A percentile compares a stretch with the other conserved stretches of the same genome.
Evolutionary conservation across 2,113 vertebrate genomes (phyloP).

Genomic region (Ivindomyrus marchei): DNA sequence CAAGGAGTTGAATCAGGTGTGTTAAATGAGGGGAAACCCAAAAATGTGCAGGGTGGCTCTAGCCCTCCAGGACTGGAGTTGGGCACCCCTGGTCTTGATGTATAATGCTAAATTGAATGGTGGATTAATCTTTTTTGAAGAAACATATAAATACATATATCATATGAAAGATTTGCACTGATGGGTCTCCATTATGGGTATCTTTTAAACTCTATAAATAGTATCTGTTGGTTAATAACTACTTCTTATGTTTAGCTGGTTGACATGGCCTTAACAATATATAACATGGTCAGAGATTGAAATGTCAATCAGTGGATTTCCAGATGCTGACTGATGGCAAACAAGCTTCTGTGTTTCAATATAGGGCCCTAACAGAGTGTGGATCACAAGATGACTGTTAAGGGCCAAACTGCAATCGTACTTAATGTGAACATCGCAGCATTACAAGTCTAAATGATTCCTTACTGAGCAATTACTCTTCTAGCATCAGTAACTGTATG

Average conservation of each 20-base stretch:
- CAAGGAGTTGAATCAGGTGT: too few relatives aligned
- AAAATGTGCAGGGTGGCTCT: too few relatives aligned
- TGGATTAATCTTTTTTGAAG: not conserved
- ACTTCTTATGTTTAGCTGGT: not conserved
- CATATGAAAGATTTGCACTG: not conserved
- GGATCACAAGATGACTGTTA: not conserved
- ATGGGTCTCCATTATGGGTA: not conserved
- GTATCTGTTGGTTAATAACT: not conserved
- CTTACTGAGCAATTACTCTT: not conserved
- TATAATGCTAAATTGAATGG: not conserved
- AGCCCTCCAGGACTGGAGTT: too few relatives aligned
- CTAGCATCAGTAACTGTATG: not conserved
- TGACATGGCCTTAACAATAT: not conserved
- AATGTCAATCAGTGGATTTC: not conserved
- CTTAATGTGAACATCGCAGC: not conserved
- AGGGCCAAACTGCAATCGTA: not conserved
- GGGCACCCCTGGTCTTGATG: not conserved
- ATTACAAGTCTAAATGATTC: not conserved
- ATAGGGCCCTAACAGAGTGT: not conserved
- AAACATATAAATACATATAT: not conserved
- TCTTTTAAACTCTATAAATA: not conserved
- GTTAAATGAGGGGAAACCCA: too few relatives aligned
- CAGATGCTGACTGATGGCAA: not conserved
- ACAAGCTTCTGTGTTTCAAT: not conserved
- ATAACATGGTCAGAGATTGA: not conserved